Evolutionary conservation across 2,888 invertebrate species (phyloP), one percentile per base, ranked within the genome.

Genomic region (Octonoba sinensis): DNA sequence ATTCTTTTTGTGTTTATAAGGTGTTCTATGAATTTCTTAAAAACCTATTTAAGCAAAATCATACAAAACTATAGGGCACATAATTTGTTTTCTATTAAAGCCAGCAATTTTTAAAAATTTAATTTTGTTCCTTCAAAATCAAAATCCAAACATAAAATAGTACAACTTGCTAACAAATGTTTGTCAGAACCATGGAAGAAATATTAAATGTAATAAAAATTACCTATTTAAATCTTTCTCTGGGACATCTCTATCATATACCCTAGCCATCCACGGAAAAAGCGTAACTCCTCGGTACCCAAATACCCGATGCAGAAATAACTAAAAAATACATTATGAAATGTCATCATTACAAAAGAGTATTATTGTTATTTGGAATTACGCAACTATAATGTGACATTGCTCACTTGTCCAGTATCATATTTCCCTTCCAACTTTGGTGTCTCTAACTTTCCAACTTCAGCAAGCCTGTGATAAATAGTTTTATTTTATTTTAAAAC

Each of bases 281-380:
- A 99, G 90, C 78, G 99, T 93, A 16, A 99, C 96, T 4, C 99
- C 99, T 86, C 99, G 91, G 88, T 99, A 99, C 18, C 98, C 98
- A 89, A 99, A 99, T 20, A 99, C 94, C 87, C 95, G 93, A 88
- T 99, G 99, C 71, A 99, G 90, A 89, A 99, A 97, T 83, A 98
- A 90, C 89, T 91, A 87, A 56, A 88, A 87, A 66, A 49, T 60
- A 71, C n/a, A 54, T 54, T 54, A n/a, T 18, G 20, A n/a, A n/a
- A 54, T 1, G 54, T n/a, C 16, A 13, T 18, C 16, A n/a, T 54
- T 54, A 54, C n/a, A 54, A n/a, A 54, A 54, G 0, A 8, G 20
- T 8, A 54, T n/a, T 16, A n/a, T 8, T n/a, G 20, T 18, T 54
- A 16, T n/a, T 8, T 36, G 36, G 36, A 1, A 36, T 36, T 36